Evolutionary conservation across 2,113 vertebrate genomes (phyloP).

Genomic region (Columbina picui): DNA sequence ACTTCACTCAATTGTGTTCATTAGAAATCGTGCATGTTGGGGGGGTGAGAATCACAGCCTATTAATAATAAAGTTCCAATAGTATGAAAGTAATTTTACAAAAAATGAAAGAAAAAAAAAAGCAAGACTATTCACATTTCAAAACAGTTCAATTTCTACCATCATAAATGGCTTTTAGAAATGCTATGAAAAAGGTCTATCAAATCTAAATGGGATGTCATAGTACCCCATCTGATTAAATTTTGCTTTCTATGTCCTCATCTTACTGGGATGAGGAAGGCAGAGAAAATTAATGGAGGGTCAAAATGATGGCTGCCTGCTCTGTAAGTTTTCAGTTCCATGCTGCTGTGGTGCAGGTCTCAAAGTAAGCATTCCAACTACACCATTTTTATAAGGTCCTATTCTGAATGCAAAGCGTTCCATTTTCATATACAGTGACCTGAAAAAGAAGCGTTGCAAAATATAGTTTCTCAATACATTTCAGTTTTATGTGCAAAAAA

Average conservation of each 20-base stretch:
- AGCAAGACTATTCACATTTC: conserved; percentile 65
- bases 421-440: not conserved
- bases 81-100: conserved; percentile 42
- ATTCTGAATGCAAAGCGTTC: not conserved
- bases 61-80: conserved; percentile 28
- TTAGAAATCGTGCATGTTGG: not conserved
- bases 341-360: not conserved
- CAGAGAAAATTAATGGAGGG: not conserved
- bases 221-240: not conserved
- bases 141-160: conserved; percentile 66
- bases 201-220: conserved; percentile 26
- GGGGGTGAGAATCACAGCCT: conserved; percentile 32
- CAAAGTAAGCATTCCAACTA: not conserved
- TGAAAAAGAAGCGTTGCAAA: not conserved
- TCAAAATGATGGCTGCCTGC: not conserved
- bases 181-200: conserved; percentile 13
- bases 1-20: conserved; percentile 10
- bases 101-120: not conserved
- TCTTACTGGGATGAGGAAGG: not conserved
- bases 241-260: conserved; percentile 29
- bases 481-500: conserved; percentile 31
- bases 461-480: not conserved
- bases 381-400: not conserved
- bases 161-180: conserved; percentile 46
- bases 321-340: not conserved